Percentiles rank a stretch among this genome's conserved stretches.
phyloP scores from a whole-genome alignment of 2,797 vertebrate genomes.

The Nannoperca obscura region DNA sequence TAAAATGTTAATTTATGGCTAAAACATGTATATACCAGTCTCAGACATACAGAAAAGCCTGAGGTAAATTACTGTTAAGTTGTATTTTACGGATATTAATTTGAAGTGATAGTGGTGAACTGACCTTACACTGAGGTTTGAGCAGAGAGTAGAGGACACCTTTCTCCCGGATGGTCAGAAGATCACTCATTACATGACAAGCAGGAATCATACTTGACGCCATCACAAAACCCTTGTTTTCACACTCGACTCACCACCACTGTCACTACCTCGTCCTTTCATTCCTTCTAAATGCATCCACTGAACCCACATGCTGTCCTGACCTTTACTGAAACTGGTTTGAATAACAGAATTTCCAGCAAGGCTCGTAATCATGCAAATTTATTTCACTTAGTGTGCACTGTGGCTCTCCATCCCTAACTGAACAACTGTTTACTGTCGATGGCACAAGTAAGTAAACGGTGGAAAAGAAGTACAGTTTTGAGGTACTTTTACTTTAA shows the following conservation, averaged over 20 bases:
- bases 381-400: conserved; percentile 29
- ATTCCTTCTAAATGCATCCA: neutral
- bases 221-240: conserved; percentile 37
- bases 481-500: neutral
- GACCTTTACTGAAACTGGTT: conserved; percentile 4
- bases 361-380: conserved; percentile 61
- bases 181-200: conserved; percentile 51
- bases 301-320: neutral
- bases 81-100: neutral
- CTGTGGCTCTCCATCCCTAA: conserved; percentile 26
- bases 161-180: conserved; percentile 63
- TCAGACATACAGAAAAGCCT: neutral
- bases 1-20: neutral
- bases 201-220: conserved; percentile 19
- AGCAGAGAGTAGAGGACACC: conserved; percentile 43
- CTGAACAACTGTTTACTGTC: conserved; percentile 10
- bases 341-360: conserved; percentile 26
- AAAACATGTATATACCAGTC: neutral
- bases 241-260: neutral
- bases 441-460: neutral
- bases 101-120: conserved; percentile 6
- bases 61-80: neutral
- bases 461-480: neutral
- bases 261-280: neutral
- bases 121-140: conserved; percentile 51